Evolutionary conservation across 2,797 vertebrate species (phyloP).

Genomic region (Buceros bicornis): DNA sequence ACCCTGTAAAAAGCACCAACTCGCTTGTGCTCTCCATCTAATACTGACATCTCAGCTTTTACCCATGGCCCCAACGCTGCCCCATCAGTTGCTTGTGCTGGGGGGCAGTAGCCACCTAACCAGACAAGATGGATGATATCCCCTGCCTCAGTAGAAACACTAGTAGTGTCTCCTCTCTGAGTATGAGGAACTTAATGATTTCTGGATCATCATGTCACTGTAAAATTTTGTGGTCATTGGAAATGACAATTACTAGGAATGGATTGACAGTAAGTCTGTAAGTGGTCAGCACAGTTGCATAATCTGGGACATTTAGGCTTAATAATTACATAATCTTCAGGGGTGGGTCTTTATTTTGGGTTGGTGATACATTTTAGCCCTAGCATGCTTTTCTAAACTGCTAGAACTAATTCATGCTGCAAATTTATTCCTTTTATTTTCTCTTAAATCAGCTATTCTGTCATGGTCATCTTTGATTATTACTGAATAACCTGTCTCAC

Average conservation of each 20-base stretch:
- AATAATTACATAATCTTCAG: accelerated
- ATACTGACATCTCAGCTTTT: neutral
- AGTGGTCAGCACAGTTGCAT: neutral
- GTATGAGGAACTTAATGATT: neutral
- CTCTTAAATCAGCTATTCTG: neutral
- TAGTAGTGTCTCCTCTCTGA: neutral
- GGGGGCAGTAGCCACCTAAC: neutral
- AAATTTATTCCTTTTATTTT: neutral
- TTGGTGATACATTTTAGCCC: neutral
- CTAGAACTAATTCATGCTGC: neutral
- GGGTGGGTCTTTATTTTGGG: neutral
- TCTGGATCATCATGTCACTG: neutral
- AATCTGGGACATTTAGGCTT: neutral
- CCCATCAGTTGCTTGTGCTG: neutral
- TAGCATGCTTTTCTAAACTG: neutral
- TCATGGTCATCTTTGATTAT: neutral
- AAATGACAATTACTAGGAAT: neutral
- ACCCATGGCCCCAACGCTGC: no score
- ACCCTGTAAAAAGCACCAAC: neutral
- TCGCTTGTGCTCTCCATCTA: neutral
- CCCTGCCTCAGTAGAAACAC: neutral
- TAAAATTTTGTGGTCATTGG: neutral
- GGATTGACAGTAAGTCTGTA: neutral
- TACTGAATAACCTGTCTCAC: neutral
- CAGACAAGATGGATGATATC: neutral